Evolutionary conservation across 2,888 invertebrate genomes (phyloP).

Genomic region (Linnaemya vulpina): DNA sequence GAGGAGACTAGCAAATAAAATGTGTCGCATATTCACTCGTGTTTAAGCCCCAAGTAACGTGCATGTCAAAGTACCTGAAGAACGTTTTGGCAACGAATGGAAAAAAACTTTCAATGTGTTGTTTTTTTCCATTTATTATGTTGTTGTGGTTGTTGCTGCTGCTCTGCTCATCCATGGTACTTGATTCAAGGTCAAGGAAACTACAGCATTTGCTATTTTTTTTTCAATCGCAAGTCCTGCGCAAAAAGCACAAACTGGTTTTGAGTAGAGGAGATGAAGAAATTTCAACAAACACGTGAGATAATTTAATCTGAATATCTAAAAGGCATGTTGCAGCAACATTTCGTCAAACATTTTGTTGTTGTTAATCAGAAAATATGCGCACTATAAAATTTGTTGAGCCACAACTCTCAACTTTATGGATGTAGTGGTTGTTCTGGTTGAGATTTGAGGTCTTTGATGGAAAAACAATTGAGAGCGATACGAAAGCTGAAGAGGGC

Average conservation of each 20-base stretch:
- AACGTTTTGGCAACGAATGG: constrained; percentile 38
- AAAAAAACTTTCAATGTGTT: constrained; percentile 31
- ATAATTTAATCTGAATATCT: not conserved
- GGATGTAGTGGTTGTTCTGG: no score
- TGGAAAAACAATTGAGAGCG: constrained; percentile 21
- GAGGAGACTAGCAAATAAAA: not conserved
- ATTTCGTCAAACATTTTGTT: constrained; percentile 7
- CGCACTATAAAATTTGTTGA: constrained; percentile 47
- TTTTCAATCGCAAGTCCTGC: constrained; percentile 43
- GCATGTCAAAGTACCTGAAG: constrained; percentile 28
- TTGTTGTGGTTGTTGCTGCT: constrained; percentile 31
- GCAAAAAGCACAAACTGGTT: constrained; percentile 59
- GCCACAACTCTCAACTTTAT: constrained; percentile 8
- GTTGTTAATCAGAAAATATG: constrained; percentile 15
- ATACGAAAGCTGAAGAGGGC: not conserved
- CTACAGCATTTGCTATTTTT: not conserved
- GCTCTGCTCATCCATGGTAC: constrained; percentile 35
- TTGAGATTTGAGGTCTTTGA: not conserved
- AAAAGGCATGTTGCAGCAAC: constrained; percentile 51
- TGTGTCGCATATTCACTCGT: not conserved
- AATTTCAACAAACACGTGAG: not conserved
- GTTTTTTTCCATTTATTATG: constrained; percentile 5
- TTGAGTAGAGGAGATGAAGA: not conserved
- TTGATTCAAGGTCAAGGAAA: constrained; percentile 69
- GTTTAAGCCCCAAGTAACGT: constrained; percentile 25